Evolutionary conservation across 2,113 vertebrate species (phyloP), one percentile per base, ranked within the genome.

Genomic region (Parus major): DNA sequence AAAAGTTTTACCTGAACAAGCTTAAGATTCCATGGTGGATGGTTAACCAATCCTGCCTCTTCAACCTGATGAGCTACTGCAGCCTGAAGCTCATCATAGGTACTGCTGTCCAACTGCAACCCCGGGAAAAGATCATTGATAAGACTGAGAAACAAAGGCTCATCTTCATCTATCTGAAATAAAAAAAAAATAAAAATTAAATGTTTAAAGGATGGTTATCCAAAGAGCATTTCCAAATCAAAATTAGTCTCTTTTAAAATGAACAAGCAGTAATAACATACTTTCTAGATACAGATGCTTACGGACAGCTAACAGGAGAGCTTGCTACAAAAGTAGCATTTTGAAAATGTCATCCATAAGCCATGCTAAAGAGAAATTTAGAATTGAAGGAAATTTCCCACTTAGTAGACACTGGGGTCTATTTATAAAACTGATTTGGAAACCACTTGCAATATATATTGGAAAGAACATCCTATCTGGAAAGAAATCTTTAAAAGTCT

Each of bases 11-110:
- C 98, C 98, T 98, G 98, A 50, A 98, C 91, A 53, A 98, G 97
- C 63, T 98, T 98, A 83, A 98, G 98, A 85, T 98, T 98, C 98
- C 98, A 98, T 17, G 98, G 98, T 41, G 98, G 98, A 72, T 98
- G 98, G 82, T 98, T 98, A 84, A 98, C 92, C 91, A 98, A 15
- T 33, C 98, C 98, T 86, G 97, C 97, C 21, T 95, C 66, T 49
- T 97, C 95, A 66, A 98, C 96, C 81, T 98, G 98, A 81, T 97
- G 96, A 44, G 91, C 41, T 60, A 98, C 97, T 16, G 98, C 98
- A 29, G 71, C 46, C 64, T 98, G 98, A 57, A 98, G 94, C 5
- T 98, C 97, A 22, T 11, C 42, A 0, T 98, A 98, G 15, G 90
- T 98, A 29, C 27, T 98, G 23, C 97, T 98, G 35, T 98, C 98